A percentile compares a stretch with the other conserved stretches of the same genome.
These are phyloP conservation scores for Lepidocyrtoides sp. DNA, from an alignment of 2,888 invertebrate genomes.

Conservation along the genomic window DNA sequence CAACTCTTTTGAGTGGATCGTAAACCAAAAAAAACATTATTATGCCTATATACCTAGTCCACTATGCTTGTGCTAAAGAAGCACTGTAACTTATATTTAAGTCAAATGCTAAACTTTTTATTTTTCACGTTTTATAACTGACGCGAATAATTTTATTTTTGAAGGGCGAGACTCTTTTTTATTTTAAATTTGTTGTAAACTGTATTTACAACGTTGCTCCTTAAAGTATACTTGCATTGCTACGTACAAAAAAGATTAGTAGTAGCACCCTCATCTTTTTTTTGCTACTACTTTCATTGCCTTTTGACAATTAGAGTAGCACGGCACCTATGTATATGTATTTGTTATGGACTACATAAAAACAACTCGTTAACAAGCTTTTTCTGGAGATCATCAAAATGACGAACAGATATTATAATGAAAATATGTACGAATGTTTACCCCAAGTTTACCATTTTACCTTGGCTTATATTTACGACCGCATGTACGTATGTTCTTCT, in stretches of 20 bases:
- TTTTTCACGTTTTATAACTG: conserved; percentile 53
- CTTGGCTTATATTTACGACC: conserved; percentile 5
- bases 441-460: not conserved
- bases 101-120: not conserved
- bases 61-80: not conserved
- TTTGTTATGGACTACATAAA: not conserved
- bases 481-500: not conserved
- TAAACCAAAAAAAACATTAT: conserved; percentile 63
- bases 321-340: not conserved
- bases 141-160: conserved; percentile 62
- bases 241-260: not conserved
- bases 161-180: not conserved
- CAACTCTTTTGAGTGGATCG: conserved; percentile 8
- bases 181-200: not conserved
- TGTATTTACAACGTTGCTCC: not conserved
- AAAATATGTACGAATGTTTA: not conserved
- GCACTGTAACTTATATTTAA: not conserved
- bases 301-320: conserved; percentile 15
- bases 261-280: not conserved
- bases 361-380: conserved; percentile 33
- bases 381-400: conserved; percentile 38
- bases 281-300: not conserved
- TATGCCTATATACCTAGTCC: too few species aligned
- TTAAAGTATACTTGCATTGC: not conserved
- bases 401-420: too few species aligned